Conservation (phyloP, 2,113 vertebrate species). For the Dendropsophus ebraccatus region DNA sequence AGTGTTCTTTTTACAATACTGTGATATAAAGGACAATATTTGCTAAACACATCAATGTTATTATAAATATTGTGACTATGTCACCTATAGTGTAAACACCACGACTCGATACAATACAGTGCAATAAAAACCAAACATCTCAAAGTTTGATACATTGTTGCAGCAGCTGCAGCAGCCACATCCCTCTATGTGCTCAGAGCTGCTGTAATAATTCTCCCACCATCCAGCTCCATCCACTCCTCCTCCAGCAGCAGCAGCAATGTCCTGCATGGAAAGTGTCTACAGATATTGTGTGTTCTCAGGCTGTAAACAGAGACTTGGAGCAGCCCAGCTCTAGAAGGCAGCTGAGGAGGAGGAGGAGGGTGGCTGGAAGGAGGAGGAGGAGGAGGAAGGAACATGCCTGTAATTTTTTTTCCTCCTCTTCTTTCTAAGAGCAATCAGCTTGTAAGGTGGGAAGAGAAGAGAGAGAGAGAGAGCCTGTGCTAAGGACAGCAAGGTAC, state of each 20-base stretch:
- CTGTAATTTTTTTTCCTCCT: slow-evolving; percentile 18
- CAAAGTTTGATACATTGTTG: background rate
- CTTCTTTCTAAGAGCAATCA: slow-evolving; percentile 55
- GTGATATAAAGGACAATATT: no score
- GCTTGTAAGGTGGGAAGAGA: slow-evolving; percentile 53
- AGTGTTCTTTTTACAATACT: no score
- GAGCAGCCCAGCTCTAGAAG: slow-evolving; percentile 32
- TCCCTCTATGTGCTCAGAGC: background rate
- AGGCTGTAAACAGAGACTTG: slow-evolving; percentile 46
- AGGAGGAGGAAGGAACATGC: slow-evolving; percentile 50
- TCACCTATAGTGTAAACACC: background rate
- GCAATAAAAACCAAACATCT: background rate
- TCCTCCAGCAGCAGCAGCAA: no score
- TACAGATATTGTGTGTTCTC: slow-evolving; percentile 10
- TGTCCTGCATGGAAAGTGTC: slow-evolving; percentile 33
- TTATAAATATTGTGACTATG: background rate
- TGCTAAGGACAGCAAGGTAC: slow-evolving; percentile 17
- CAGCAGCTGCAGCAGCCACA: background rate
- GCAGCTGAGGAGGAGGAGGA: slow-evolving; percentile 44
- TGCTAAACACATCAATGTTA: background rate
- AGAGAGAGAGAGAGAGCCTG: slow-evolving; percentile 43
- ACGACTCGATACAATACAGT: background rate
- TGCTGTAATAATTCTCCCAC: background rate
- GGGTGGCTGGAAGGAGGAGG: slow-evolving; percentile 42
- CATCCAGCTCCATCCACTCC: background rate